Evolutionary conservation across 2,113 vertebrate species (phyloP), one percentile per base, ranked within the genome.

Genomic region (Plestiodon gilberti): DNA sequence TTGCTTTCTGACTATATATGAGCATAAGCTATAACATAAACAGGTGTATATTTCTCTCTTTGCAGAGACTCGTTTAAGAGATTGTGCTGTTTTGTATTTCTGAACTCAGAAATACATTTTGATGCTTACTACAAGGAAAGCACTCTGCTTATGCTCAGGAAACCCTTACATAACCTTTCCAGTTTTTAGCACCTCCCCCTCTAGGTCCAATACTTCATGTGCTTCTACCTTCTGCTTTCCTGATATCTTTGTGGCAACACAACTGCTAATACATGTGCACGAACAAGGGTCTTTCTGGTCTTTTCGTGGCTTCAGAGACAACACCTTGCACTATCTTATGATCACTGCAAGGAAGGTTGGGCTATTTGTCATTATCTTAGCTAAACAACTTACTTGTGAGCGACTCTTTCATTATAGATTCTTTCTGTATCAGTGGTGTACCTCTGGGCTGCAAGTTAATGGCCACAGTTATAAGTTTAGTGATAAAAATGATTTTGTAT

Each of bases 361-460:
- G n/a, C n/a, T 69, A 33, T 52, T 81, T 87, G 25, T 81, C 59
- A 74, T 22, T 22, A 55, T 55, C 9, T 87, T 64, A 62, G 30
- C 70, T 65, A 81, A 22, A 48, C 13, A 73, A 17, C 25, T 77
- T 28, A 55, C 33, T 52, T 38, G 43, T 74, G n/a, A 22, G 35
- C 48, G 33, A 75, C 61, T 38, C 17, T 81, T 81, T 81, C 70
- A 55, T 65, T 75, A 57, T 64, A 74, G n/a, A 74, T 87, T 81
- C 43, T 74, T 30, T 3, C 78, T 57, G 17, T 65, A 87, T 81
- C 22, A 38, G 30, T 55, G 25, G 2, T 75, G 59, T 25, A 74
- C 52, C 57, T 74, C 59, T 48, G 33, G 59, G 48, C 15, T 78
- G 65, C 65, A 87, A 81, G 78, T 73, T 65, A 74, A 81, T 86